Evolutionary conservation across 2,113 vertebrate genomes (phyloP), one percentile per base, ranked within the genome.

Genomic region (Tachysurus vachellii): DNA sequence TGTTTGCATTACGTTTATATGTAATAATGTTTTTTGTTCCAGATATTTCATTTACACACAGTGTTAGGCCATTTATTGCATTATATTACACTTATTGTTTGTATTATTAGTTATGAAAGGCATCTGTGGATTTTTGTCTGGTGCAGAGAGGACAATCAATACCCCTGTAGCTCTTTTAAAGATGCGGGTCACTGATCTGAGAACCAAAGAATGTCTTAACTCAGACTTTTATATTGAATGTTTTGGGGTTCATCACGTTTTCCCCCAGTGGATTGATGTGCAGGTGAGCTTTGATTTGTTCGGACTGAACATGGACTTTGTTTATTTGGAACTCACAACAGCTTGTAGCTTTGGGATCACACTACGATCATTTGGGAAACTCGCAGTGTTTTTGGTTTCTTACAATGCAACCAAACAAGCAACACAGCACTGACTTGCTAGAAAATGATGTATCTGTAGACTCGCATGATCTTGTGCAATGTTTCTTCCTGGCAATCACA

Each of bases 21-120:
- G 47, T 94, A 94, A 93, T 93, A 93, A 92, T 93, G 92, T 90
- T 85, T 75, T 85, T 91, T 89, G 89, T 88, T 88, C 89, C 83
- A 85, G 92, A 88, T 89, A 92, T 93, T 92, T 89, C 90, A 89
- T 91, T 91, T 85, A 92, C 92, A 91, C 93, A 85, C 90, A 92
- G 79, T 92, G 93, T 57, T 19, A 44, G 57, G 23, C 19, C 77
- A 93, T 93, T 93, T 86, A 88, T 87, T 77, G 68, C 85, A 47
- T 77, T 93, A 83, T 87, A 53, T 11, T 85, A 44, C 53, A 90
- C 89, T 86, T 59, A 68, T 90, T 91, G 89, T 71, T 50, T 88
- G 87, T 89, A 68, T 89, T 91, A 88, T 91, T 92, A 76, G 16
- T 64, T 28, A 59, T 64, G 62, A 59, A n/a, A 75, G 68, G 31